Evolutionary conservation across 2,888 invertebrate genomes (phyloP).

Genomic region (Charanyca ferruginea): DNA sequence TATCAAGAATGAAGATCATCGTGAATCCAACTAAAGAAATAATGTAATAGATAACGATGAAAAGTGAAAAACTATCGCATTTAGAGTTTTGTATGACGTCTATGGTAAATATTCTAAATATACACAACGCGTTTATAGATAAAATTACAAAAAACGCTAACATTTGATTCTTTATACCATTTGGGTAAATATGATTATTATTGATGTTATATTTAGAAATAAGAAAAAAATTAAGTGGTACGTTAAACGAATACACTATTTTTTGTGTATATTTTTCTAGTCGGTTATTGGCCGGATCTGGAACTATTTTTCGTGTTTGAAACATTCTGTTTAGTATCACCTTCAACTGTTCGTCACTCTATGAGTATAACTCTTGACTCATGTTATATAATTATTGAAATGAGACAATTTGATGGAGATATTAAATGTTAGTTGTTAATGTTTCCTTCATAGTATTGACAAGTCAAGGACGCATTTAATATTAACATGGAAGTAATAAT

Average conservation of each 20-base stretch:
- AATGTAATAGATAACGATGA: no score
- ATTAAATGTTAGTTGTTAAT: no score
- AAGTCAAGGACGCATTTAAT: no score
- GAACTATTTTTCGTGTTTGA: no score
- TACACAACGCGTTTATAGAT: conserved; percentile 11
- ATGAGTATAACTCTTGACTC: no score
- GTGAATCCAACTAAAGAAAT: conserved; percentile 1
- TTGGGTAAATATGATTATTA: conserved; percentile 8
- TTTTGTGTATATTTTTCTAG: conserved; percentile 14
- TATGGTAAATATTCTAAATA: neutral
- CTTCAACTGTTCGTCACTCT: no score
- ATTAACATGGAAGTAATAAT: no score
- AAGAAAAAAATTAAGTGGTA: conserved; percentile 28
- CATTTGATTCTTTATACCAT: conserved; percentile 5
- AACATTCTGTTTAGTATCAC: neutral
- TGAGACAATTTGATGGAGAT: no score
- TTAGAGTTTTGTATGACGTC: conserved; percentile 1
- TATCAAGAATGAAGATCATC: conserved; percentile 6
- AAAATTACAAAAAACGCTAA: conserved; percentile 18
- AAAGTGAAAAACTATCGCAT: conserved; percentile 3
- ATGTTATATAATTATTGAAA: no score
- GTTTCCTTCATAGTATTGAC: no score
- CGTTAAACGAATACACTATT: conserved; percentile 20
- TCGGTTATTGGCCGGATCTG: neutral
- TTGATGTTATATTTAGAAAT: conserved; percentile 17